Percentiles rank a stretch among this genome's conserved stretches.
These are phyloP conservation scores for Chaetogeoica ovagalla DNA, from an alignment of 2,888 invertebrate genomes.

Conservation along the genomic window DNA sequence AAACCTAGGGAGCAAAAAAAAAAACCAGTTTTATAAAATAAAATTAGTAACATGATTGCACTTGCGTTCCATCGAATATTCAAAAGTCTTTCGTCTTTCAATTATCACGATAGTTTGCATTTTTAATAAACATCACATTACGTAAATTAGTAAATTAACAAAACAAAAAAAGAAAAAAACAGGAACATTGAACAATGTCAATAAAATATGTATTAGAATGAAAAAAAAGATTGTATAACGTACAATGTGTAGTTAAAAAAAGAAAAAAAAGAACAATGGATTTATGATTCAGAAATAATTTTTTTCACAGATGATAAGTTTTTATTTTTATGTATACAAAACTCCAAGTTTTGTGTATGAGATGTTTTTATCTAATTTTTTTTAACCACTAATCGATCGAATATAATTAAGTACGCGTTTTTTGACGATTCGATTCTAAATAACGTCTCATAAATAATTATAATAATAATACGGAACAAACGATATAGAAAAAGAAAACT, in stretches of 20 bases:
- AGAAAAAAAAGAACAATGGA: too few relatives aligned
- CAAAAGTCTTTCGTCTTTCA: conserved; percentile 27
- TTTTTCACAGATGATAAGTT: too few relatives aligned
- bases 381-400: conserved; percentile 13
- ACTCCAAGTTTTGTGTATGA: neutral
- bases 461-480: too few relatives aligned
- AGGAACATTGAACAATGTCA: conserved; percentile 41
- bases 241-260: neutral
- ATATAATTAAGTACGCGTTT: conserved; percentile 25
- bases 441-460: neutral
- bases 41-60: conserved; percentile 50
- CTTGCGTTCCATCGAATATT: conserved; percentile 21
- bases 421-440: neutral
- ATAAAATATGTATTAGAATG: conserved; percentile 21
- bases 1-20: neutral
- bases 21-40: conserved; percentile 38
- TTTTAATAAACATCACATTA: conserved; percentile 46
- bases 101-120: conserved; percentile 19
- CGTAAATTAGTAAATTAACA: conserved; percentile 45
- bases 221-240: neutral
- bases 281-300: neutral
- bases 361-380: neutral
- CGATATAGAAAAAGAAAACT: too few relatives aligned
- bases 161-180: conserved; percentile 26
- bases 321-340: neutral